Base-by-base conservation (phyloP, 1,140 invertebrate species). In the Apis florea region DNA sequence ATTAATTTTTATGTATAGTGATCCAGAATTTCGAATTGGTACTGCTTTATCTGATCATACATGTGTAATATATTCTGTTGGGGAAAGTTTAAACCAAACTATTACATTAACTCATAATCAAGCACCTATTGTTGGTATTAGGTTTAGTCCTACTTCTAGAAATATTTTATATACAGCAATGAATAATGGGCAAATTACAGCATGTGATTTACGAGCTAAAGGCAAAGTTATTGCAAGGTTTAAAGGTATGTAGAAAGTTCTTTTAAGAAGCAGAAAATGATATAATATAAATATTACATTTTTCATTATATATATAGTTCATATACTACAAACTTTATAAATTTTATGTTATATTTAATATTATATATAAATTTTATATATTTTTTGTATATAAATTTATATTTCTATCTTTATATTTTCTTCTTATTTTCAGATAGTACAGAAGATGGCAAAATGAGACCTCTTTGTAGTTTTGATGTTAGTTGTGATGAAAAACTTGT, bases 381-480 rank as follows among this genome's bases (percentile, higher is more conserved):
- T 73, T 72, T 67, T 66, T 40, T 40, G 2, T 40, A 47, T 49
- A 54, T 66, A 49, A 13, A 0, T 54, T 9, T 64, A n/a, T 4
- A 26, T 26, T 56, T 56, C 21, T 51, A 61, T 31, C 31, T 40
- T 0, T 61, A 49, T 21, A 51, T 2, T 31, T 31, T 3, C 19
- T 2, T 13, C 67, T 59, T 85, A 81, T 73, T 88, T 71, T 49
- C 74, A 95, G 94, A 95, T 90, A 91, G 92, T 40, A 91, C 92
- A 24, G 92, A 94, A 15, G 89, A 93, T 61, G 88, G 92, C 10
- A 93, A 92, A 81, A 83, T 91, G 8, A 95, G 95, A 91, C 93
- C 95, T 54, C 92, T 97, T 53, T 94, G 95, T 21, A 95, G 95
- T 88, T 97, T 98, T 93, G 97, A 98, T 90, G 91, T 98, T 1